Percentiles rank a stretch among this genome's conserved stretches.
Conservation (phyloP, 2,797 vertebrate genomes). For the Glossophaga mutica region DNA sequence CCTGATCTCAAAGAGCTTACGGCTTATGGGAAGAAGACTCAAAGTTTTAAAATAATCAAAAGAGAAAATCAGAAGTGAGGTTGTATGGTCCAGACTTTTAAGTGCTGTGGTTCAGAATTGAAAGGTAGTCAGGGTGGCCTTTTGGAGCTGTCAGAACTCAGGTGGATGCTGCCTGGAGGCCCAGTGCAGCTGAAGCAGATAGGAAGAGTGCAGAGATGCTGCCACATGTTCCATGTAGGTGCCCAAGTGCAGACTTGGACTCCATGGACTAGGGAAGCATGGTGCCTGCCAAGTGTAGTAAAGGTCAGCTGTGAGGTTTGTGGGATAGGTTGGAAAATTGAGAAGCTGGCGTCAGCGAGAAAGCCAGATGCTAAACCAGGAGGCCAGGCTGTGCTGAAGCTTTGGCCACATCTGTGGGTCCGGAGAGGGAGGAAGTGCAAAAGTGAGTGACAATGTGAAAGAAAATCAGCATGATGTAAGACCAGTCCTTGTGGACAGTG, state of each 20-base stretch:
- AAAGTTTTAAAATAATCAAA: background rate
- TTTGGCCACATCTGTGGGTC: background rate
- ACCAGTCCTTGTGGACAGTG: background rate
- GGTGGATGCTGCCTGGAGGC: background rate
- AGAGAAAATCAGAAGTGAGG: background rate
- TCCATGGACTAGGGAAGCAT: rapidly evolving
- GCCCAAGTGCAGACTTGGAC: background rate
- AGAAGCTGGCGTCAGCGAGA: background rate
- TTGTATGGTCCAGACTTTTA: background rate
- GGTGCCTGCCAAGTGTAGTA: background rate
- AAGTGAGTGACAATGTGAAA: background rate
- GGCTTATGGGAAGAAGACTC: background rate
- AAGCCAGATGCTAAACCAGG: background rate
- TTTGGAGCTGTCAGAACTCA: background rate
- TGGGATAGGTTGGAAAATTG: background rate
- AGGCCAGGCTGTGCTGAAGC: background rate
- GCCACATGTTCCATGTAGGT: background rate
- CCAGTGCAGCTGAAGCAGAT: rapidly evolving
- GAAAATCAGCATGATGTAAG: background rate
- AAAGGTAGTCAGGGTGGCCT: background rate
- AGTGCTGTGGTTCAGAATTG: background rate
- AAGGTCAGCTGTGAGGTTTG: background rate
- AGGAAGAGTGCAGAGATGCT: background rate
- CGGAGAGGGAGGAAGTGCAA: background rate
- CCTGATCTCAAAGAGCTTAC: background rate